Evolutionary conservation across 2,113 vertebrate genomes (phyloP).

Genomic region (Ibidorhyncha struthersii): DNA sequence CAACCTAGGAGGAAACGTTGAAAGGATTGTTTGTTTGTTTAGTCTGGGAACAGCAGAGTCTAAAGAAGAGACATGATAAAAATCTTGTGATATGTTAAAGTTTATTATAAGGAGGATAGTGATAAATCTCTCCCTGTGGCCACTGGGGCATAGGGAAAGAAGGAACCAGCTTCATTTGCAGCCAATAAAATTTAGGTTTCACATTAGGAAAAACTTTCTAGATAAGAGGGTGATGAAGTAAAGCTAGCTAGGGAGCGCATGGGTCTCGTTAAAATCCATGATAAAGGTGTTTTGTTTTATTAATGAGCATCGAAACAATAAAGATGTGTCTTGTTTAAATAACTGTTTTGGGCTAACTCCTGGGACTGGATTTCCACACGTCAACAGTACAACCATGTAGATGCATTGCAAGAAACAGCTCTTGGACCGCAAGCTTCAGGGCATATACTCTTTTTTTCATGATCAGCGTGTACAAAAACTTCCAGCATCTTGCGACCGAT

Average conservation of each 20-base stretch:
- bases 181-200: conserved; percentile 7
- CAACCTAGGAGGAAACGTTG: conserved; percentile 46
- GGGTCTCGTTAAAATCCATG: background rate
- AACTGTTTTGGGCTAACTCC: background rate
- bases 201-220: background rate
- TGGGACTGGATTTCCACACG: background rate
- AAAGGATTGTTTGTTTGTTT: conserved; percentile 66
- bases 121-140: conserved; percentile 1
- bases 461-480: background rate
- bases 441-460: background rate
- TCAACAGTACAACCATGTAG: background rate
- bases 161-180: background rate
- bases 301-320: background rate
- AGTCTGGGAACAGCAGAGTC: conserved; percentile 42
- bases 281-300: background rate
- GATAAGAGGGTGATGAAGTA: background rate
- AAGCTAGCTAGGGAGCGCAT: background rate
- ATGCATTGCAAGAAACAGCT: background rate
- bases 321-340: conserved; percentile 1
- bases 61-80: conserved; percentile 37
- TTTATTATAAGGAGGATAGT: conserved; percentile 24
- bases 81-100: conserved; percentile 39
- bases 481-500: background rate
- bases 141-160: background rate
- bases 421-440: background rate